A percentile compares a stretch with the other conserved stretches of the same genome.
Conservation (phyloP, 2,888 invertebrate genomes). For the Coelogynopora nodosa region DNA sequence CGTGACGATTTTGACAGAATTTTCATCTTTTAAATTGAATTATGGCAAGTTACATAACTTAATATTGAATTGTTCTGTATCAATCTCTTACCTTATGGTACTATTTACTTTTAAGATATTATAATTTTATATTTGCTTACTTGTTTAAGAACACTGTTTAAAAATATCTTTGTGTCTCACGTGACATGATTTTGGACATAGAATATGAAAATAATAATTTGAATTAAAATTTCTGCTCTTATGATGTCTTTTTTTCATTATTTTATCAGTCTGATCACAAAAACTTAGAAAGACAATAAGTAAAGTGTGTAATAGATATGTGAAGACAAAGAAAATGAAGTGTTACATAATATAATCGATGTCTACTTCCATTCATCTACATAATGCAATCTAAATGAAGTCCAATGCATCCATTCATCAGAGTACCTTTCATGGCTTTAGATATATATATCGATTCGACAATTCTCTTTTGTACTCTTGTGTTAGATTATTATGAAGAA, state of each 20-base stretch:
- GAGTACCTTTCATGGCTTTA: too few species aligned
- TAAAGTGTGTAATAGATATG: too few species aligned
- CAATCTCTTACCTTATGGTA: constrained; percentile 25
- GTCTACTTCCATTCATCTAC: too few species aligned
- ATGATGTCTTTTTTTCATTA: background rate
- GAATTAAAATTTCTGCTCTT: constrained; percentile 26
- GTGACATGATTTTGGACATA: constrained; percentile 9
- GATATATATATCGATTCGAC: too few species aligned
- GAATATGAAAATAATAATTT: constrained; percentile 28
- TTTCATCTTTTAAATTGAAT: constrained; percentile 20
- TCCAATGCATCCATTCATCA: too few species aligned
- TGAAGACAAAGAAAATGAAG: too few species aligned
- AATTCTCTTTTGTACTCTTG: too few species aligned
- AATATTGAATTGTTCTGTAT: background rate
- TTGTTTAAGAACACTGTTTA: constrained; percentile 6
- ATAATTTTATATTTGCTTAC: constrained; percentile 27
- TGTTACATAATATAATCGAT: too few species aligned
- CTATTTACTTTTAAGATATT: constrained; percentile 17
- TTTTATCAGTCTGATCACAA: background rate
- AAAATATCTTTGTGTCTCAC: background rate
- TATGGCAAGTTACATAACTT: constrained; percentile 17
- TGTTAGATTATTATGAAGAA: too few species aligned
- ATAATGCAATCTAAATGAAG: too few species aligned
- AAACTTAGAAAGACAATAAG: too few species aligned
- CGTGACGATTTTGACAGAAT: constrained; percentile 14